A percentile compares a stretch with the other conserved stretches of the same genome.
phyloP scores from a whole-genome alignment of 2,113 vertebrate genomes.

The Solea solea region DNA sequence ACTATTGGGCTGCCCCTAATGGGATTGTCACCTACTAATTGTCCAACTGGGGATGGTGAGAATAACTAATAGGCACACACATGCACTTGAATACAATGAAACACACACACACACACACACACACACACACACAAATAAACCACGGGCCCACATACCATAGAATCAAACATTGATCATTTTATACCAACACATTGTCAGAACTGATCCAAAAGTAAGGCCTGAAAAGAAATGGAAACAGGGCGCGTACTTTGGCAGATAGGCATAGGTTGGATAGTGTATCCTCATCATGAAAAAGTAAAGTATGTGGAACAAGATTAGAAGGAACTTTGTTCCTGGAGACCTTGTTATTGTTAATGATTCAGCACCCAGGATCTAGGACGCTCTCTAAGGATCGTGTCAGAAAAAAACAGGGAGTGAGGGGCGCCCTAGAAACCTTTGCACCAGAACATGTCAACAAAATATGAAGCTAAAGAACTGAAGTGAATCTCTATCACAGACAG shows the following conservation, averaged over 20 bases:
- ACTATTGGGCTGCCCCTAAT: constrained; percentile 56
- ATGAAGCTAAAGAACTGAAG: constrained; percentile 29
- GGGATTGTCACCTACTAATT: constrained; percentile 78
- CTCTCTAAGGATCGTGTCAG: constrained; percentile 32
- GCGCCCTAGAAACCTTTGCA: constrained; percentile 39
- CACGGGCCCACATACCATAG: neutral
- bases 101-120: constrained; percentile 15
- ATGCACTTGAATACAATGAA: neutral
- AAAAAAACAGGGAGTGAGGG: constrained; percentile 13
- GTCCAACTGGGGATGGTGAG: constrained; percentile 51
- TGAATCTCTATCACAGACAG: constrained; percentile 12
- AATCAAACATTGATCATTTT: no score
- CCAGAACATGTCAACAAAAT: constrained; percentile 55
- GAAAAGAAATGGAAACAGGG: neutral
- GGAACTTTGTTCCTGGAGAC: constrained; percentile 58
- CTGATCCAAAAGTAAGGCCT: neutral
- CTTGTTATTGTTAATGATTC: constrained; percentile 48
- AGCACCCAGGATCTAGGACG: constrained; percentile 46
- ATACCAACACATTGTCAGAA: neutral
- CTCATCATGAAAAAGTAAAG: constrained; percentile 31
- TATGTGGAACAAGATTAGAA: constrained; percentile 50
- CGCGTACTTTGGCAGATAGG: constrained; percentile 25
- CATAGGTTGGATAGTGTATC: constrained; percentile 12
- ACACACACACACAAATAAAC: constrained; percentile 12
- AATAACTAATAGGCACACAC: constrained; percentile 36